Conservation (phyloP, 1,140 invertebrate species). For the Chymomyza costata region DNA sequence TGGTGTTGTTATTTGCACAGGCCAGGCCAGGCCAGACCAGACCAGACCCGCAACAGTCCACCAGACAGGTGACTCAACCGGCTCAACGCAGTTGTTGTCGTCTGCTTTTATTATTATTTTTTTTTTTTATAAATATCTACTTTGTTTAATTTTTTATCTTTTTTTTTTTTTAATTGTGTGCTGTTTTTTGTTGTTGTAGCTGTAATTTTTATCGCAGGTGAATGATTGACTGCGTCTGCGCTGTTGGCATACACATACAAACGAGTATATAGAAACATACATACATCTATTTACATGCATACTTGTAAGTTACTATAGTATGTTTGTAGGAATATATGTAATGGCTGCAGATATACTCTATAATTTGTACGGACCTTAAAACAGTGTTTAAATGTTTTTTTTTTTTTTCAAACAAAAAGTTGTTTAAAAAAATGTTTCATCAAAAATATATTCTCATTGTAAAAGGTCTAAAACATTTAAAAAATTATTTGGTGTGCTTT, state of each 20-base stretch:
- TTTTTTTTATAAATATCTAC: slow-evolving; percentile 5
- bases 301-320: too few species aligned
- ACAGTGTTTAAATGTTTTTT: too few species aligned
- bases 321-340: too few species aligned
- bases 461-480: too few species aligned
- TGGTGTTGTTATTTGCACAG: slow-evolving; percentile 4
- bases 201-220: slow-evolving; percentile 53
- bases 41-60: not conserved
- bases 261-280: slow-evolving; percentile 2
- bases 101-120: slow-evolving; percentile 4
- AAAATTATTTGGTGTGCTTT: too few species aligned
- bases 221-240: slow-evolving; percentile 59
- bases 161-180: slow-evolving; percentile 27
- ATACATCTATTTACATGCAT: slow-evolving; percentile 20
- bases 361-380: too few species aligned
- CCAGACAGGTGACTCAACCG: slow-evolving; percentile 65
- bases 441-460: too few species aligned
- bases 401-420: too few species aligned
- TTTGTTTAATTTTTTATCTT: slow-evolving; percentile 12
- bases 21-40: not conserved
- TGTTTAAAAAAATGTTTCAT: too few species aligned
- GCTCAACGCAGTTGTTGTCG: slow-evolving; percentile 23
- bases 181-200: slow-evolving; percentile 13
- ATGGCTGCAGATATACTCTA: too few species aligned
- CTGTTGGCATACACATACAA: slow-evolving; percentile 22